Evolutionary conservation across 1,140 invertebrate species (phyloP).

Genomic region (Paralvinella palmiformis): DNA sequence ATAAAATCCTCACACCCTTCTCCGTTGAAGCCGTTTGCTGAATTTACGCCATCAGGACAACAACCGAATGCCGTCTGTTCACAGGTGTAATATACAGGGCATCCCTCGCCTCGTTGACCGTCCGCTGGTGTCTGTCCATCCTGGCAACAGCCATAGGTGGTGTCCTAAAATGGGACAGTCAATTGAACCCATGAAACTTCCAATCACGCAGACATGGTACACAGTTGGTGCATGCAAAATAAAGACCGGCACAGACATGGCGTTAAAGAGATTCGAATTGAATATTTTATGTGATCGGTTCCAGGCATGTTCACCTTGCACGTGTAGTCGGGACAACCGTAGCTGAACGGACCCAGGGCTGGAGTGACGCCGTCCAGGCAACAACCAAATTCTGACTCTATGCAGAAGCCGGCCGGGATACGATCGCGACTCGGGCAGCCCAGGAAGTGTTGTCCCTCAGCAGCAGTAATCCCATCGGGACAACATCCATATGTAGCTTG

Average conservation of each 20-base stretch:
- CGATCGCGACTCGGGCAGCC: constrained; percentile 35
- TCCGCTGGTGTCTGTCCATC: constrained; percentile 45
- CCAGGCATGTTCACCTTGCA: constrained; percentile 48
- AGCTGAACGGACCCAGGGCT: constrained; percentile 36
- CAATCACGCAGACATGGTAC: constrained; percentile 71
- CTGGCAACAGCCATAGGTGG: constrained; percentile 44
- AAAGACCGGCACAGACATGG: too few relatives aligned
- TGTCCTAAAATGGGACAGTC: constrained; percentile 7
- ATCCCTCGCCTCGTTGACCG: constrained; percentile 41
- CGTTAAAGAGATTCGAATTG: not conserved
- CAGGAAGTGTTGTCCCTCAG: constrained; percentile 37
- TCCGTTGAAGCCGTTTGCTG: constrained; percentile 27
- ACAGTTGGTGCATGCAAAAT: constrained; percentile 54
- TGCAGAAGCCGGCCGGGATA: not conserved
- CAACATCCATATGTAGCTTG: constrained; percentile 43
- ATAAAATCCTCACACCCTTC: constrained; percentile 53
- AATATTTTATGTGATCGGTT: too few relatives aligned
- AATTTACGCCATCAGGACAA: constrained; percentile 39
- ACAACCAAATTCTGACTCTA: constrained; percentile 47
- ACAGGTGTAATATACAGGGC: constrained; percentile 30
- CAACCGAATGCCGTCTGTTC: constrained; percentile 23
- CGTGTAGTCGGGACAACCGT: constrained; percentile 30
- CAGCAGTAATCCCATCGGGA: constrained; percentile 44
- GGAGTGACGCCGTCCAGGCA: constrained; percentile 41
- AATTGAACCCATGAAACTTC: constrained; percentile 25